Base-by-base conservation (phyloP, 2,113 vertebrate genomes). In the Oncorhynchus tshawytscha region DNA sequence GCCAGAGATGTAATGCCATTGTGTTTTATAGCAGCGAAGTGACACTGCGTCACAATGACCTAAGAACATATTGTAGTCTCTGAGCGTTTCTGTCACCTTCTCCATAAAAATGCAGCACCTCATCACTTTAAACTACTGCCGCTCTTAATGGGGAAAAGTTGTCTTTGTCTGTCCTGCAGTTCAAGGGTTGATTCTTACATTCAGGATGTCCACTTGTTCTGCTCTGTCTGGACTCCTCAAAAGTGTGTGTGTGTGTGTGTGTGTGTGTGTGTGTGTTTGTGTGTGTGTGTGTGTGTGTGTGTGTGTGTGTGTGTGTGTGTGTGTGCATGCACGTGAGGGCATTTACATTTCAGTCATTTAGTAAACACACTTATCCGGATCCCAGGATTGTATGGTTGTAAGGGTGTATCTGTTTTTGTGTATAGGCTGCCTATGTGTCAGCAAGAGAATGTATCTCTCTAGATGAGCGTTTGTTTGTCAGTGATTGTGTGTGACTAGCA, bases 21-120 rank as follows among this genome's bases (percentile, higher is more conserved):
- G 25, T 72, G 57, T 64, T 82, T 84, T 82, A 75, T 78, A 49
- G 81, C 65, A 54, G 70, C 39, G 13, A 29, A 57, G 48, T 34
- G 71, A 45, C 65, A 27, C 57, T 75, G 76, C 39, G 70, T 73
- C 77, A 77, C 65, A 51, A 65, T 25, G 64, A 75, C 64, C 54
- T 3, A 71, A 73, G 34, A 31, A 34, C 3, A 20, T 51, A 62
- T 65, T 75, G 59, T 25, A 25, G 22, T 64, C 25, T 27, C 62
- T 75, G 29, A 72, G 60, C 49, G 29, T 62, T 65, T 24, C 45
- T 72, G 73, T 60, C 31, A 16, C 25, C 45, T 64, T n/a, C 29
- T 45, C 48, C 67, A 65, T 75, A 66, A 71, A 76, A 76, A 65
- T 2, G 20, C 51, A 49, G 62, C 69, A 45, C 39, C 39, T 64